Evolutionary conservation across 2,113 vertebrate species (phyloP).

Genomic region (Spheniscus mendiculus): DNA sequence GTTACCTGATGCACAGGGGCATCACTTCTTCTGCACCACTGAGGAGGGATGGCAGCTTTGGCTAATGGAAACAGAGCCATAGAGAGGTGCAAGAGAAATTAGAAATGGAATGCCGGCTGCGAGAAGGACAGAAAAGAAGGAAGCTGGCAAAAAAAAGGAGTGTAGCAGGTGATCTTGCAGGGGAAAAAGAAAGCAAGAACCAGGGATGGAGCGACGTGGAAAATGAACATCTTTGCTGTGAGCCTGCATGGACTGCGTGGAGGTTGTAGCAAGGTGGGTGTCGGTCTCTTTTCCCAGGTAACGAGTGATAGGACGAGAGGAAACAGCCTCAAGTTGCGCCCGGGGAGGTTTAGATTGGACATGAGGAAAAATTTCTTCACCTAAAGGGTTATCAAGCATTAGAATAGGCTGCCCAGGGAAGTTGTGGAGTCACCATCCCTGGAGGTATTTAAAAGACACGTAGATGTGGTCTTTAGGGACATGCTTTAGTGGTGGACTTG

Average conservation of each 20-base stretch:
- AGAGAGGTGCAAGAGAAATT: neutral
- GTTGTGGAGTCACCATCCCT: no score
- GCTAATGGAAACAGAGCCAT: neutral
- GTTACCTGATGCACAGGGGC: neutral
- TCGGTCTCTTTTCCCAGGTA: neutral
- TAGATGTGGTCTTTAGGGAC: no score
- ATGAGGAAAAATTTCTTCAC: no score
- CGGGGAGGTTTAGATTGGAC: no score
- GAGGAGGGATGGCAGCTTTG: neutral
- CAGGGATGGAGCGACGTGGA: accelerated
- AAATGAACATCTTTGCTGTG: neutral
- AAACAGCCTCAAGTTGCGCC: no score
- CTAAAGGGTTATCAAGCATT: no score
- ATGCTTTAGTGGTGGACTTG: no score
- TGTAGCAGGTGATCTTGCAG: accelerated
- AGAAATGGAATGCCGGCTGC: neutral
- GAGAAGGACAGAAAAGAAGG: neutral
- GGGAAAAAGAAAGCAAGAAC: neutral
- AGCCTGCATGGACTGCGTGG: neutral
- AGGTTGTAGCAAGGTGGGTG: neutral
- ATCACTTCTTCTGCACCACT: neutral
- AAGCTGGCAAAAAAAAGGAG: neutral
- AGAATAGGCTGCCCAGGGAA: no score
- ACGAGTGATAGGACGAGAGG: no score
- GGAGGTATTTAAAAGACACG: no score